phyloP scores from a whole-genome alignment of 2,888 invertebrate species.

The Tetragnatha montana region DNA sequence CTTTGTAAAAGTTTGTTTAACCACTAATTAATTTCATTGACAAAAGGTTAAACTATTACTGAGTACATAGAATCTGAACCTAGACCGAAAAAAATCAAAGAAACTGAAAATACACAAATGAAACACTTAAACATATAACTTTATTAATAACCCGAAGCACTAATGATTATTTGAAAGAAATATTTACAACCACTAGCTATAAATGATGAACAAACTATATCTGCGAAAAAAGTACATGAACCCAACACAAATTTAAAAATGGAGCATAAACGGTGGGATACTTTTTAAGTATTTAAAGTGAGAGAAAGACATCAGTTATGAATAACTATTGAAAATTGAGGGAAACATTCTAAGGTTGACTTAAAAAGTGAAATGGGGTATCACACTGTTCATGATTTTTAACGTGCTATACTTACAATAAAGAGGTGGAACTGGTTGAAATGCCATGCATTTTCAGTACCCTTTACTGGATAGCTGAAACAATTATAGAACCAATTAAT shows the following conservation, averaged over 20 bases:
- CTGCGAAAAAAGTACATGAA: not conserved
- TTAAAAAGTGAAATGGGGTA: too few relatives aligned
- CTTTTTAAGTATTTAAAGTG: not conserved
- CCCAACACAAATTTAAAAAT: slow-evolving; percentile 13
- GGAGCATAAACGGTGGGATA: slow-evolving; percentile 32
- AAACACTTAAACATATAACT: slow-evolving; percentile 47
- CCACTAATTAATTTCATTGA: too few relatives aligned
- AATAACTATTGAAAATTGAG: not conserved
- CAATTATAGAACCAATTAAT: too few relatives aligned
- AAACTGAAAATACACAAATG: not conserved
- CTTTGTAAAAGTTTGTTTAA: too few relatives aligned
- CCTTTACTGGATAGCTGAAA: too few relatives aligned
- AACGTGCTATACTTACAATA: too few relatives aligned
- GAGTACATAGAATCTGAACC: too few relatives aligned
- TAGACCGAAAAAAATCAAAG: not conserved
- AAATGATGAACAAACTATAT: slow-evolving; percentile 13
- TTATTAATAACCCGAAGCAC: slow-evolving; percentile 56
- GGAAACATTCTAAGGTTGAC: not conserved
- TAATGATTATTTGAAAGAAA: slow-evolving; percentile 28
- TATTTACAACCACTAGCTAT: slow-evolving; percentile 35
- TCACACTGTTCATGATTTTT: too few relatives aligned
- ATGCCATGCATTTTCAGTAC: too few relatives aligned
- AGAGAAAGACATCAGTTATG: not conserved
- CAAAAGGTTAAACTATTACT: too few relatives aligned
- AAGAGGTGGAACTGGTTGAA: too few relatives aligned